Evolutionary conservation across 2,113 vertebrate species (phyloP).

Genomic region (Phocoena sinus): DNA sequence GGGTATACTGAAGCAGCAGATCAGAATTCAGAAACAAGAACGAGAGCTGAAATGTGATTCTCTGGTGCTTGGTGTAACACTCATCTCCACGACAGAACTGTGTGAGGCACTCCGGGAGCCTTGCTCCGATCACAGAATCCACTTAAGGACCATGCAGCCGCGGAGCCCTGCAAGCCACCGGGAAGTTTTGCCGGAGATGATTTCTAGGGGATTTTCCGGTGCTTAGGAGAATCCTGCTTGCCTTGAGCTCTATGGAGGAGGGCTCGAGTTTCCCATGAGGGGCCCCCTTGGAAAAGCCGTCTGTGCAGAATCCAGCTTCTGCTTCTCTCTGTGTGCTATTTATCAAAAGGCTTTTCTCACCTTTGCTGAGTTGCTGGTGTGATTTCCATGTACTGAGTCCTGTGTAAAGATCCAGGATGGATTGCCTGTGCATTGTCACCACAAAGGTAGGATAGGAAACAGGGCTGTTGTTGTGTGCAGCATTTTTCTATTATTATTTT

Average conservation of each 20-base stretch:
- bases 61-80: constrained; percentile 77
- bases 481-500: constrained; percentile 77
- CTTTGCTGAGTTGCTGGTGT: constrained; percentile 84
- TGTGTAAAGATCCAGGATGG: constrained; percentile 89
- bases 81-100: constrained; percentile 73
- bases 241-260: constrained; percentile 87
- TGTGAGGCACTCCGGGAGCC: constrained; percentile 76
- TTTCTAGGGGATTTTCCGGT: constrained; percentile 83
- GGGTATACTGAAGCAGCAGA: constrained; percentile 80
- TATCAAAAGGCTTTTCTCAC: constrained; percentile 78
- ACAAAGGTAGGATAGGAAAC: constrained; percentile 93
- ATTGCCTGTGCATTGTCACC: constrained; percentile 98
- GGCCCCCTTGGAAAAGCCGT: constrained; percentile 81
- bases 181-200: constrained; percentile 84
- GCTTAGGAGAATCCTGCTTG: constrained; percentile 84
- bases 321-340: constrained; percentile 77
- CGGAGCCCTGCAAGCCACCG: constrained; percentile 76
- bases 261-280: constrained; percentile 82
- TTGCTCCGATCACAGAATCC: constrained; percentile 76
- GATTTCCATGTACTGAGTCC: constrained; percentile 83
- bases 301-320: constrained; percentile 82
- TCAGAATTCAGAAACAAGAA: constrained; percentile 82
- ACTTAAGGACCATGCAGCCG: constrained; percentile 77
- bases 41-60: constrained; percentile 83
- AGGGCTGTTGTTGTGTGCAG: constrained; percentile 74